Conservation (phyloP, 2,113 vertebrate genomes). For the Pygoscelis adeliae region DNA sequence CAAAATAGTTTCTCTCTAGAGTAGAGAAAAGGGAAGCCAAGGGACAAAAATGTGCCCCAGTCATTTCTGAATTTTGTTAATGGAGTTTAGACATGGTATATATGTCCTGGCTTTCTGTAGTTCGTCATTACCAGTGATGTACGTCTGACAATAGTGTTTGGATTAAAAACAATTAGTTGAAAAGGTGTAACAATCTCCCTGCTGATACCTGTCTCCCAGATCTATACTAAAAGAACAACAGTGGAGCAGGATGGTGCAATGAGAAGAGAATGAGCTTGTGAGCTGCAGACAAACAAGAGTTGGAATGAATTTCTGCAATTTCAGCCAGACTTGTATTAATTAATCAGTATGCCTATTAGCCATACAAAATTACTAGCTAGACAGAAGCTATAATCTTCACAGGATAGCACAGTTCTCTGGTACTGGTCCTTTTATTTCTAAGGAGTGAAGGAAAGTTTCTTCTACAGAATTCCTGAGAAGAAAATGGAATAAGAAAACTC, state of each 20-base stretch:
- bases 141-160: background rate
- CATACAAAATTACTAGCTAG: background rate
- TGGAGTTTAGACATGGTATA: background rate
- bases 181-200: background rate
- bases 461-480: background rate
- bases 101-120: background rate
- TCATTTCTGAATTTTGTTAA: background rate
- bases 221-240: background rate
- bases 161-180: background rate
- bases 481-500: background rate
- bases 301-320: background rate
- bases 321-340: background rate
- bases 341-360: background rate
- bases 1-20: background rate
- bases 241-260: background rate
- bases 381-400: background rate
- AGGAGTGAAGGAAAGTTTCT: background rate
- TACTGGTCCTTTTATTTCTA: background rate
- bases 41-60: background rate
- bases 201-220: background rate
- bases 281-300: background rate
- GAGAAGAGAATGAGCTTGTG: background rate
- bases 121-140: background rate
- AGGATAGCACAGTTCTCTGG: background rate
- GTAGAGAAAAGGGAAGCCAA: background rate